Percentiles rank a stretch among this genome's conserved stretches.
Conservation (phyloP, 2,888 invertebrate species). For the Heteromyza rotundicornis region DNA sequence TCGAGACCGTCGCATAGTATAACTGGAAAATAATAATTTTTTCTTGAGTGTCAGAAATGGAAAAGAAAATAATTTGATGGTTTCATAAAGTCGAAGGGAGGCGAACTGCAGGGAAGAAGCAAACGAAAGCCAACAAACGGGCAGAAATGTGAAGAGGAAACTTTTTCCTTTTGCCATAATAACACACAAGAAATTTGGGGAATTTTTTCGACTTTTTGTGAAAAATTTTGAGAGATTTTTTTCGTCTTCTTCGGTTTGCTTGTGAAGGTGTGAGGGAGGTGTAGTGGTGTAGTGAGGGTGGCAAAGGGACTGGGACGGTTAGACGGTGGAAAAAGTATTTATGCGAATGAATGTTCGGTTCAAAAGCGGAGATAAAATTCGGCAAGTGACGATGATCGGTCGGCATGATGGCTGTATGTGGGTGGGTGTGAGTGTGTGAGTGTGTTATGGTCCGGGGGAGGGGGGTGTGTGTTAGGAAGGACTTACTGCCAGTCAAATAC, state of each 20-base stretch:
- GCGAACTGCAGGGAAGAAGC: constrained; percentile 1
- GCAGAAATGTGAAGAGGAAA: constrained; percentile 21
- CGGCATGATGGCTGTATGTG: background rate
- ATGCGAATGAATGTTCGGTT: background rate
- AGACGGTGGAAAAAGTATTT: background rate
- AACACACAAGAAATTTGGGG: constrained; percentile 1
- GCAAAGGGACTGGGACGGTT: constrained; percentile 3
- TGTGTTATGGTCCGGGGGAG: background rate
- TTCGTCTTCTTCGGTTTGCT: constrained; percentile 15
- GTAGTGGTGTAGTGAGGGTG: background rate
- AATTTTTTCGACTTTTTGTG: constrained; percentile 6
- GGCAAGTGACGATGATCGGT: constrained; percentile 15
- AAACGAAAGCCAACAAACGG: constrained; percentile 8
- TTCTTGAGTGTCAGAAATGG: constrained; percentile 61
- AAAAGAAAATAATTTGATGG: constrained; percentile 63
- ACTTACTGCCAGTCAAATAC: constrained; percentile 35
- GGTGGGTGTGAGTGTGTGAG: background rate
- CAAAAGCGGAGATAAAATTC: constrained; percentile 25
- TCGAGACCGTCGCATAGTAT: constrained; percentile 39
- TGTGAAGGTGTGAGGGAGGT: constrained; percentile 23
- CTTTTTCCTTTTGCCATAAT: constrained; percentile 19
- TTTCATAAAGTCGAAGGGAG: constrained; percentile 51
- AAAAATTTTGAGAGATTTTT: constrained; percentile 22
- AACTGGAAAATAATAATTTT: constrained; percentile 62
- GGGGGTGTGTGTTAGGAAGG: background rate